Evolutionary conservation across 2,888 invertebrate genomes (phyloP), one percentile per base, ranked within the genome.

Genomic region (Chelonus formosanus): DNA sequence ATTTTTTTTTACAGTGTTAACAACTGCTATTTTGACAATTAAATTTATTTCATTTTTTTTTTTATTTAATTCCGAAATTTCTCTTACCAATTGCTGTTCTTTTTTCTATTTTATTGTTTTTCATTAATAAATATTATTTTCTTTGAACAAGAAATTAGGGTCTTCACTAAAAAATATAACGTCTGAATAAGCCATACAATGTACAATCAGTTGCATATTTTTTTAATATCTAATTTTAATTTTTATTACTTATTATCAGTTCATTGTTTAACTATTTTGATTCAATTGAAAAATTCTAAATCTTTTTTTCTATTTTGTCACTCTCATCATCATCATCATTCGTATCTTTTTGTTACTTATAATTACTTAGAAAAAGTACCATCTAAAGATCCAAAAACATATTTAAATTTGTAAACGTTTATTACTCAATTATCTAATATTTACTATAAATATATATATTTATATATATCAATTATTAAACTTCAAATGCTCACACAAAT

Each of bases 281-380:
- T 77, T 79, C 72, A 79, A 77, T 80, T 78, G 75, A 73, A 77
- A 80, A 78, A 78, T 76, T 75, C 78, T 78, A 78, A 72, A 67
- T 20, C 20, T 20, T 20, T 20, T 20, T 20, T 20, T 20, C 20
- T 20, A 20, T 20, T 20, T 20, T 20, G 20, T 20, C 20, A 20
- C 20, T 20, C 20, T 20, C 20, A 20, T 20, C 2, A 20, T 20
- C 20, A 20, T 20, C 2, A 20, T 20, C 74, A 64, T 59, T 34
- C 67, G 36, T 48, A 4, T 61, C 43, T 48, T 60, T 52, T 50
- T 36, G 52, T 47, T 35, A 8, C 52, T 8, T 50, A 10, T 52
- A 20, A 20, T 20, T 20, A 20, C 2, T 20, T 20, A 20, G 20
- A 20, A 20, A 20, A 20, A 20, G 20, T 20, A 20, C 20, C 20